Evolutionary conservation across 2,797 vertebrate species (phyloP).

Genomic region (Coracias cyanogaster): DNA sequence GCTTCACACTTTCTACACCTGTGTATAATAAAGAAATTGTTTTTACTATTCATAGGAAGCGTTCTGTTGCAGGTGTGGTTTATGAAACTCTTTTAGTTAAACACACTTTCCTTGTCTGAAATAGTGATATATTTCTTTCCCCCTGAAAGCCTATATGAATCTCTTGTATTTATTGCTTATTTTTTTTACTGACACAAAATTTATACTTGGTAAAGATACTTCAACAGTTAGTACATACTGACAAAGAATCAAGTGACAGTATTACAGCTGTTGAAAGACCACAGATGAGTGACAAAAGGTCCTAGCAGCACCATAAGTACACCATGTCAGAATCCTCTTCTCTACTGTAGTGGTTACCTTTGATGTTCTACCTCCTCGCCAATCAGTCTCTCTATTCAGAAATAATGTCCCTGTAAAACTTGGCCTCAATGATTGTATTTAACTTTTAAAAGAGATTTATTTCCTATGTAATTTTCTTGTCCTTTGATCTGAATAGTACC

Average conservation of each 20-base stretch:
- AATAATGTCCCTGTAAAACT: background rate
- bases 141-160: background rate
- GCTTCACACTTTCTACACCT: background rate
- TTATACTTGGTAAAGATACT: background rate
- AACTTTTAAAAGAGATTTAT: background rate
- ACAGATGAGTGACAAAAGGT: background rate
- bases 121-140: background rate
- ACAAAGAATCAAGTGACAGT: background rate
- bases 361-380: fast-evolving
- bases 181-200: background rate
- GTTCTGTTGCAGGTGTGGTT: background rate
- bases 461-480: background rate
- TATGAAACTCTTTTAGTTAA: background rate
- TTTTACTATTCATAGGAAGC: background rate
- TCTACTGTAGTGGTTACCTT: background rate
- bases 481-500: background rate
- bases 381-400: background rate
- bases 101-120: background rate
- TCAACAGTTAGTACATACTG: background rate
- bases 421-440: background rate
- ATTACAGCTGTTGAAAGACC: background rate
- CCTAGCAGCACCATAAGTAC: fast-evolving
- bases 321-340: background rate
- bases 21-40: background rate
- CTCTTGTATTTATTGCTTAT: background rate